Evolutionary conservation across 2,888 invertebrate genomes (phyloP).

Genomic region (Epinotia bilunana): DNA sequence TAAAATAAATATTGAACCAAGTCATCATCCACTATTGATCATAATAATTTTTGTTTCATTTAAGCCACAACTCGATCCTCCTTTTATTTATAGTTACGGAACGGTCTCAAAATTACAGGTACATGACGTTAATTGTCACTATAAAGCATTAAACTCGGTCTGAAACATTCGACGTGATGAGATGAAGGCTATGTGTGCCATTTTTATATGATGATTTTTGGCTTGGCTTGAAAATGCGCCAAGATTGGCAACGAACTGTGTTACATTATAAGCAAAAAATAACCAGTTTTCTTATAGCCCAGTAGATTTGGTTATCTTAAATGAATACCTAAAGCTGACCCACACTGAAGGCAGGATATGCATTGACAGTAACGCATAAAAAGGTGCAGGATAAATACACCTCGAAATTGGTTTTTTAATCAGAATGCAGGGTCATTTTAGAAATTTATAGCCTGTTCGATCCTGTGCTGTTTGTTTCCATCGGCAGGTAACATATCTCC

Average conservation of each 20-base stretch:
- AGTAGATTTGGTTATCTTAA: slow-evolving; percentile 17
- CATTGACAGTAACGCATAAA: slow-evolving; percentile 31
- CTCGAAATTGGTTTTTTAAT: slow-evolving; percentile 77
- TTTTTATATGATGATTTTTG: neutral
- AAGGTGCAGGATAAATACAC: slow-evolving; percentile 51
- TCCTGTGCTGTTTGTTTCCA: slow-evolving; percentile 77
- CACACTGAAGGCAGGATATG: slow-evolving; percentile 35
- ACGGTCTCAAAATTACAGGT: too few species aligned
- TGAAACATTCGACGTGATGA: neutral
- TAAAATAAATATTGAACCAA: too few species aligned
- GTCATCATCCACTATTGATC: too few species aligned
- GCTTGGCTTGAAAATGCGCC: neutral
- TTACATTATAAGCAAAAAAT: neutral
- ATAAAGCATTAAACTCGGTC: too few species aligned
- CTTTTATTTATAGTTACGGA: too few species aligned
- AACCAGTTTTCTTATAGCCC: slow-evolving; percentile 6
- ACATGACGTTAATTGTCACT: too few species aligned
- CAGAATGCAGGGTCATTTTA: slow-evolving; percentile 71
- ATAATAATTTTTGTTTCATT: too few species aligned
- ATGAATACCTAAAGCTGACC: slow-evolving; percentile 9
- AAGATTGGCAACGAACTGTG: neutral
- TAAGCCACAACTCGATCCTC: too few species aligned
- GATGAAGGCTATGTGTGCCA: neutral
- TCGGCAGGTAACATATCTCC: slow-evolving; percentile 76
- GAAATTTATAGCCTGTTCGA: slow-evolving; percentile 75